Conservation (phyloP, 2,888 invertebrate genomes). For the Lasioglossum morio region DNA sequence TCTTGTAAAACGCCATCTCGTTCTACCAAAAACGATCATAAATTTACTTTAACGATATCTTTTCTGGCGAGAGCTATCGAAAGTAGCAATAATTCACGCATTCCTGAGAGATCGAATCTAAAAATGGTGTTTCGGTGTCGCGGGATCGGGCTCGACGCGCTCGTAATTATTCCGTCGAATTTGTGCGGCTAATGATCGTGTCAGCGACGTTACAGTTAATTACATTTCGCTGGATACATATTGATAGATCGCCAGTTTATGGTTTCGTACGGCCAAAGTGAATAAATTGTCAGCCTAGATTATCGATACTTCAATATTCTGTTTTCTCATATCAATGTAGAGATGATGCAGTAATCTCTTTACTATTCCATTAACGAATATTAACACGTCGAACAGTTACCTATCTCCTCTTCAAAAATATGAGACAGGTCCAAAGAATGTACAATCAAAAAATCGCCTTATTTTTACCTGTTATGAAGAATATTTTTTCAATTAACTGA, state of each 20-base stretch:
- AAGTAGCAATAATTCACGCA: constrained; percentile 9
- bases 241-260: not conserved
- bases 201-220: constrained; percentile 2
- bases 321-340: not conserved
- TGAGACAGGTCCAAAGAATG: no score
- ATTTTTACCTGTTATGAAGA: no score
- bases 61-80: not conserved
- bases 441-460: no score
- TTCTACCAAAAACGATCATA: not conserved
- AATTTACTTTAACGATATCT: constrained; percentile 12
- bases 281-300: not conserved
- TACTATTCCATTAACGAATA: not conserved
- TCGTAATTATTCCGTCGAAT: not conserved
- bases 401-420: no score
- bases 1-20: not conserved
- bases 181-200: constrained; percentile 1
- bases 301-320: not conserved
- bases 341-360: not conserved
- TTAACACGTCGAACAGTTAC: no score
- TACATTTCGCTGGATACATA: not conserved
- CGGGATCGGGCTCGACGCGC: not conserved
- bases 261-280: not conserved
- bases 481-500: no score
- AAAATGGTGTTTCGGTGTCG: constrained; percentile 4
- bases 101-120: not conserved